phyloP scores from a whole-genome alignment of 2,888 invertebrate species.

The Drosophila sordidula region DNA sequence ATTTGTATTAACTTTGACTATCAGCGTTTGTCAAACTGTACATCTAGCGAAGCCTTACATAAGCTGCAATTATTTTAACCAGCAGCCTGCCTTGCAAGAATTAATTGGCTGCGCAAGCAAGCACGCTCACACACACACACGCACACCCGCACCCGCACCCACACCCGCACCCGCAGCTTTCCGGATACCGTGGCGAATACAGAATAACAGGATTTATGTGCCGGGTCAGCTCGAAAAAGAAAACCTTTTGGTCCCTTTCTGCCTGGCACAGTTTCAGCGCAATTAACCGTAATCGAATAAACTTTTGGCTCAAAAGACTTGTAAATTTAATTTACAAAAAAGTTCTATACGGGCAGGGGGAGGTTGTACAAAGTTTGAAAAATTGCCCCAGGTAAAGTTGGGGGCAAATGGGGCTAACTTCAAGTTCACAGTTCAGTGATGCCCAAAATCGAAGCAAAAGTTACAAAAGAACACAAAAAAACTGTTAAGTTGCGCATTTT shows the following conservation, averaged over 20 bases:
- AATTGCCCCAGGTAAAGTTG: constrained; percentile 52
- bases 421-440: constrained; percentile 44
- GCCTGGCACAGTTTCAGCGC: constrained; percentile 21
- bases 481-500: constrained; percentile 4
- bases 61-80: not conserved
- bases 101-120: not conserved
- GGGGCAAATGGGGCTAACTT: constrained; percentile 7
- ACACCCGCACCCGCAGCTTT: not conserved
- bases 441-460: constrained; percentile 39
- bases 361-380: constrained; percentile 31
- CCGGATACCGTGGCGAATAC: not conserved
- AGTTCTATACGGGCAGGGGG: constrained; percentile 15
- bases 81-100: not conserved
- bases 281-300: constrained; percentile 60
- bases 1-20: not conserved
- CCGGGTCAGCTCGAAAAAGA: constrained; percentile 7
- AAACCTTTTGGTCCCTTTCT: constrained; percentile 9
- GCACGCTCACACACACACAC: not conserved
- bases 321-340: constrained; percentile 55
- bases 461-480: constrained; percentile 9
- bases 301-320: constrained; percentile 42
- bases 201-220: constrained; percentile 10
- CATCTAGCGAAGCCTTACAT: not conserved
- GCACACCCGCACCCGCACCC: not conserved
- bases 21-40: not conserved